phyloP scores from a whole-genome alignment of 1,140 invertebrate species.

The Eueides isabella region DNA sequence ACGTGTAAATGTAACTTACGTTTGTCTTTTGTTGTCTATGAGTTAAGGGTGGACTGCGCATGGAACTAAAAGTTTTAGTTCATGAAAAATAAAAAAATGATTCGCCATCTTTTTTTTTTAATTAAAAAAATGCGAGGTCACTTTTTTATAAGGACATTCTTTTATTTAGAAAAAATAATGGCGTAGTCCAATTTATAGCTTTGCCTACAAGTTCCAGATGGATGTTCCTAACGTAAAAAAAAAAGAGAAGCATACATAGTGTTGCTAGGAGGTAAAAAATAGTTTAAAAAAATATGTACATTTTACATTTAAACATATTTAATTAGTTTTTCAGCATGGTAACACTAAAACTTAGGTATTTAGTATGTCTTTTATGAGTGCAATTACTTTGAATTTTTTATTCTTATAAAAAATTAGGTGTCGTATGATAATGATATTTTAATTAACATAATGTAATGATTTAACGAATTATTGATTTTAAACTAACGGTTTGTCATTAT shows the following conservation, averaged over 20 bases:
- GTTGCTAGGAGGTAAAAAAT: neutral
- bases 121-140: neutral
- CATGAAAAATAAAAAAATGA: neutral
- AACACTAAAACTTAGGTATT: conserved; percentile 5
- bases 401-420: neutral
- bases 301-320: neutral
- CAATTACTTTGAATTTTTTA: conserved; percentile 7
- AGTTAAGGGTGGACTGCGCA: neutral
- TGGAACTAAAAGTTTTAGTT: neutral
- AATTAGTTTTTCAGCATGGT: conserved; percentile 1
- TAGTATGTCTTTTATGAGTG: conserved; percentile 11
- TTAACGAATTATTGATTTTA: neutral
- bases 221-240: neutral
- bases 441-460: neutral
- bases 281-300: neutral
- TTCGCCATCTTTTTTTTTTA: neutral
- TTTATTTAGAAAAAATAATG: neutral
- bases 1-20: conserved; percentile 22
- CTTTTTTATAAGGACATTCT: neutral
- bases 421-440: neutral
- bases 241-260: conserved; percentile 26
- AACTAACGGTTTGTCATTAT: neutral
- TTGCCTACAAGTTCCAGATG: conserved; percentile 20
- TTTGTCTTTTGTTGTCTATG: conserved; percentile 6
- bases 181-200: neutral